phyloP scores from a whole-genome alignment of 2,113 vertebrate species.

The Callospermophilus lateralis region DNA sequence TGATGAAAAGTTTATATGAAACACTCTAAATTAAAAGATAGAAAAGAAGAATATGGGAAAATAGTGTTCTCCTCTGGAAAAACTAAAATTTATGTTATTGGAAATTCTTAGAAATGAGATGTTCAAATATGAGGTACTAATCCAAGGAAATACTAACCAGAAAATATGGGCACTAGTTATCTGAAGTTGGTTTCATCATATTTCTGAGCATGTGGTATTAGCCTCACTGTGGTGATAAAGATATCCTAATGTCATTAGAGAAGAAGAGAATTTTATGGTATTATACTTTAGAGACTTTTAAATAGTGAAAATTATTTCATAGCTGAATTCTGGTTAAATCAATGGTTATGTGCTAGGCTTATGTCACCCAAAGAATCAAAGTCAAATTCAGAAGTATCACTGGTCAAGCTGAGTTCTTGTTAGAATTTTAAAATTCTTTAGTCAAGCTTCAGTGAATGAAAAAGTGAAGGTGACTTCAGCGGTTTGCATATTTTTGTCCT shows the following conservation, averaged over 20 bases:
- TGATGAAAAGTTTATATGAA: neutral
- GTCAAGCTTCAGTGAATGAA: neutral
- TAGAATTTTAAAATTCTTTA: neutral
- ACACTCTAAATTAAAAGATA: neutral
- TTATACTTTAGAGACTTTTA: neutral
- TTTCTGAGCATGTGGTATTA: neutral
- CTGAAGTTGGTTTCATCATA: slow-evolving; percentile 1
- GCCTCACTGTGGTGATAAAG: neutral
- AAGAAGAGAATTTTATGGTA: neutral
- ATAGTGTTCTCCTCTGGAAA: neutral
- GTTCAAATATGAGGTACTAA: neutral
- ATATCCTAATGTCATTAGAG: neutral
- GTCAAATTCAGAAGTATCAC: neutral
- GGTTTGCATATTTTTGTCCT: neutral
- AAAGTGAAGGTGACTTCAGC: neutral
- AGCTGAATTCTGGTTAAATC: neutral
- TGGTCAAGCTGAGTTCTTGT: neutral
- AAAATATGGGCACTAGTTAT: neutral
- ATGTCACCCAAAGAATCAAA: neutral
- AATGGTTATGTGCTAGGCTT: neutral
- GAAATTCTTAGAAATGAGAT: neutral
- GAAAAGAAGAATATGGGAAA: neutral
- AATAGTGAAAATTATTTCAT: neutral
- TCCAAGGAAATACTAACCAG: neutral
- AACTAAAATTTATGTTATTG: neutral